Conservation (phyloP, 2,888 invertebrate genomes). For the Polyommatus iphigenia region DNA sequence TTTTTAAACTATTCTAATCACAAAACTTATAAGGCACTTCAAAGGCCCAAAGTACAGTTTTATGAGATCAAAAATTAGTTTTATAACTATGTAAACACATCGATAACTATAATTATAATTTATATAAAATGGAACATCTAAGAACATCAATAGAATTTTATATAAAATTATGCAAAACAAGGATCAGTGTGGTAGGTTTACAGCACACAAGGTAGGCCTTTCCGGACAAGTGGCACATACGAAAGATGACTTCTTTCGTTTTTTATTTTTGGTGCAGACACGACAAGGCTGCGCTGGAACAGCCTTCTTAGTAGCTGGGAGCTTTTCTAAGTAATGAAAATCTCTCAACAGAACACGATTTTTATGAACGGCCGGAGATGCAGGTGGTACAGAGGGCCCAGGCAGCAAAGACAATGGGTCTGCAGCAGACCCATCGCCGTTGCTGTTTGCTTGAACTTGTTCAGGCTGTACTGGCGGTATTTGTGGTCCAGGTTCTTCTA, state of each 20-base stretch:
- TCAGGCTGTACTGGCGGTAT: slow-evolving; percentile 32
- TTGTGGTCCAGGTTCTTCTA: slow-evolving; percentile 32
- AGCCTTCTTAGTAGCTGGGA: slow-evolving; percentile 32
- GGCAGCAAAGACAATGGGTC: slow-evolving; percentile 21
- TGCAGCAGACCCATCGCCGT: neutral
- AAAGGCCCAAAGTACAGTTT: too few species aligned
- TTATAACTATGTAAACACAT: too few species aligned
- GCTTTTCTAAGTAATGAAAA: slow-evolving; percentile 37
- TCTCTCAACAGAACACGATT: slow-evolving; percentile 32
- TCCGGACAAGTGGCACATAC: too few species aligned
- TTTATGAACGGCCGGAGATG: slow-evolving; percentile 26
- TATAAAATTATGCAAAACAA: neutral
- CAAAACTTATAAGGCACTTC: too few species aligned
- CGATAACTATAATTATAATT: too few species aligned
- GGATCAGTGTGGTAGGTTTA: slow-evolving; percentile 21
- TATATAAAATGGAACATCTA: too few species aligned
- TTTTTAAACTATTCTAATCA: too few species aligned
- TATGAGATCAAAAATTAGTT: too few species aligned
- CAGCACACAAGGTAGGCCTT: slow-evolving; percentile 39
- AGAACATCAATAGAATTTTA: too few species aligned
- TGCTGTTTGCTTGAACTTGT: slow-evolving; percentile 4
- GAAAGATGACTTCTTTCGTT: too few species aligned
- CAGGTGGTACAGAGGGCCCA: slow-evolving; percentile 29
- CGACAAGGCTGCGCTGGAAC: slow-evolving; percentile 18
- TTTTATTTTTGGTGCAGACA: too few species aligned